These are phyloP conservation scores for Hetaerina titia DNA, from an alignment of 2,888 invertebrate genomes.

Conservation along the genomic window DNA sequence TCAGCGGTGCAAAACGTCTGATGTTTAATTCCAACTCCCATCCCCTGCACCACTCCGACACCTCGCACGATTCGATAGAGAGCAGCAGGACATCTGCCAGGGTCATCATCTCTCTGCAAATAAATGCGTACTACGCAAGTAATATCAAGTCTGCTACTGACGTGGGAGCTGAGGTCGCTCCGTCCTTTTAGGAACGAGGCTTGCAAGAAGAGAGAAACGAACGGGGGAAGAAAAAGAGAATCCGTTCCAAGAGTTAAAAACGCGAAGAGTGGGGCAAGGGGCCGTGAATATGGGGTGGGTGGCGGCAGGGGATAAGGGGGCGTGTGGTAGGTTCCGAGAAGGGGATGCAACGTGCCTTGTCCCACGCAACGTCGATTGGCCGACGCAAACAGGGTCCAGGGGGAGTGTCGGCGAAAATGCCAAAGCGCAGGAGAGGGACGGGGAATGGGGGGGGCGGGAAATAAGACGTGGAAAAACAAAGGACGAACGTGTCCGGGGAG, in stretches of 20 bases:
- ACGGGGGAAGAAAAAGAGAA: background rate
- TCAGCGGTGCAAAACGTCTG: no score
- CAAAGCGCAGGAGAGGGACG: background rate
- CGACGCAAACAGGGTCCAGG: slow-evolving; percentile 25
- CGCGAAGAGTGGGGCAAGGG: no score
- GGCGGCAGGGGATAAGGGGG: background rate
- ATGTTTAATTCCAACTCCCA: no score
- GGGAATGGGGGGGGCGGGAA: background rate
- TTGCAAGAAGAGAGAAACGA: background rate
- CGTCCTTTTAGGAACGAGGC: no score
- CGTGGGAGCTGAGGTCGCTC: no score
- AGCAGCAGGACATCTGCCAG: no score
- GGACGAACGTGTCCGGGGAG: background rate
- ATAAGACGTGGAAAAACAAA: background rate
- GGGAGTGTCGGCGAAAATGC: slow-evolving; percentile 64
- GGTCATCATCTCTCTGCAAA: no score
- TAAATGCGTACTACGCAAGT: no score
- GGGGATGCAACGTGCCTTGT: background rate
- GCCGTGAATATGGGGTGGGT: no score
- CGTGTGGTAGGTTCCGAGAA: background rate
- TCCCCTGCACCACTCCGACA: no score
- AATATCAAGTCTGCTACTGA: no score
- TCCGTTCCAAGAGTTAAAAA: background rate
- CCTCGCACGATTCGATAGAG: no score
- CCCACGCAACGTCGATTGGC: slow-evolving; percentile 37